Evolutionary conservation across 2,797 vertebrate genomes (phyloP).

Genomic region (Gobionotothen gibberifrons): DNA sequence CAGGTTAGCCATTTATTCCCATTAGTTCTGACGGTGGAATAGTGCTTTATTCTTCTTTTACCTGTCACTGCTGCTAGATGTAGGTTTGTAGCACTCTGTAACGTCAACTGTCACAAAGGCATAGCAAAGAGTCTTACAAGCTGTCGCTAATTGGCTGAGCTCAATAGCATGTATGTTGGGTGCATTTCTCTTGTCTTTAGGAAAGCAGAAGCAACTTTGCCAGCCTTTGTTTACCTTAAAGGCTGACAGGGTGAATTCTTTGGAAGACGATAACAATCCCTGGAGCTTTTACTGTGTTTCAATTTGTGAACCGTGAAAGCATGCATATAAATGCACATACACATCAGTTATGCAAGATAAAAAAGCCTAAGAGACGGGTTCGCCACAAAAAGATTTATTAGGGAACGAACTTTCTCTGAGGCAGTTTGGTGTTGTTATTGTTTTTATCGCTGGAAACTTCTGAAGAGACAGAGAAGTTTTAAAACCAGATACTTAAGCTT

Average conservation of each 20-base stretch:
- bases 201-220: conserved; percentile 41
- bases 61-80: conserved; percentile 77
- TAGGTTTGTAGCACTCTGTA: conserved; percentile 51
- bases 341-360: conserved; percentile 35
- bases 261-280: conserved; percentile 29
- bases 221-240: conserved; percentile 45
- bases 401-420: conserved; percentile 46
- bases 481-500: conserved; percentile 45
- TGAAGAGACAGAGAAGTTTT: conserved; percentile 50
- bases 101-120: conserved; percentile 65
- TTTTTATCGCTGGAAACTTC: conserved; percentile 42
- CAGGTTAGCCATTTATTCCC: conserved; percentile 79
- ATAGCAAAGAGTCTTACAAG: conserved; percentile 45
- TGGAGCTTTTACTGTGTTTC: conserved; percentile 28
- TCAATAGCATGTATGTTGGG: conserved; percentile 36
- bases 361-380: background rate
- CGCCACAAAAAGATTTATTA: conserved; percentile 49
- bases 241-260: conserved; percentile 29
- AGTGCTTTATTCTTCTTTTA: conserved; percentile 67
- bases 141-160: conserved; percentile 57
- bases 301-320: conserved; percentile 29
- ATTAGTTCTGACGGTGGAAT: conserved; percentile 73
- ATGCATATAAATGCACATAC: conserved; percentile 19
- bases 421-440: conserved; percentile 43
- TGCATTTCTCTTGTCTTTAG: conserved; percentile 45